Evolutionary conservation across 2,888 invertebrate species (phyloP), one percentile per base, ranked within the genome.

Genomic region (Pachycephus smyrnensis): DNA sequence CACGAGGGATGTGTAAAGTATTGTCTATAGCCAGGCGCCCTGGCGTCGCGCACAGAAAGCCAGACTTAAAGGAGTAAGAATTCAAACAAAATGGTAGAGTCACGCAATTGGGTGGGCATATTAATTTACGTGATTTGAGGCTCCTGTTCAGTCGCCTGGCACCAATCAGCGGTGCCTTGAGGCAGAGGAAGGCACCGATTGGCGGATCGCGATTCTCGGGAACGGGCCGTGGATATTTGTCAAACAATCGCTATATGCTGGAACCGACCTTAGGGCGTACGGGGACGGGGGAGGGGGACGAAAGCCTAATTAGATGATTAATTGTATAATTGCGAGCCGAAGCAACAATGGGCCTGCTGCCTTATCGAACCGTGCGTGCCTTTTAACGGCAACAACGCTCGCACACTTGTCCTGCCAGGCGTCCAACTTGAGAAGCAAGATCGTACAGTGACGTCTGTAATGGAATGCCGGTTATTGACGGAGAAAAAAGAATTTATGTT

Each of bases 301-400:
- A 84, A 87, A 86, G 86, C 85, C 85, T 88, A 88, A 90, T 89
- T 89, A 87, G 85, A 89, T 87, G 88, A 89, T 89, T 90, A 89
- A 89, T 90, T 85, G 89, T 88, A 83, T 84, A 86, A 89, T 89
- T 86, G 84, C 77, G 81, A 80, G 79, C 75, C 77, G 80, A 75
- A 76, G 75, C 78, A 79, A 86, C 85, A 86, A 86, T 86, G 83
- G 81, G 84, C 82, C 75, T 79, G 77, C 80, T 55, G 81, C 81
- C 87, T 88, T 88, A 89, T 89, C 89, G 86, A 55, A 77, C 75
- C 37, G 80, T 81, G 83, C 84, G 84, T 86, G 85, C 82, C 80
- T 79, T 80, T 75, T 55, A 79, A 81, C 81, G 80, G 82, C 83
- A 86, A 86, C 85, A 85, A 79, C 78, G 82, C 78, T 78, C 80